Percentiles rank a stretch among this genome's conserved stretches.
These are phyloP conservation scores for Parauchenoglanis punctatus DNA, from an alignment of 2,797 vertebrate species.

Conservation along the genomic window DNA sequence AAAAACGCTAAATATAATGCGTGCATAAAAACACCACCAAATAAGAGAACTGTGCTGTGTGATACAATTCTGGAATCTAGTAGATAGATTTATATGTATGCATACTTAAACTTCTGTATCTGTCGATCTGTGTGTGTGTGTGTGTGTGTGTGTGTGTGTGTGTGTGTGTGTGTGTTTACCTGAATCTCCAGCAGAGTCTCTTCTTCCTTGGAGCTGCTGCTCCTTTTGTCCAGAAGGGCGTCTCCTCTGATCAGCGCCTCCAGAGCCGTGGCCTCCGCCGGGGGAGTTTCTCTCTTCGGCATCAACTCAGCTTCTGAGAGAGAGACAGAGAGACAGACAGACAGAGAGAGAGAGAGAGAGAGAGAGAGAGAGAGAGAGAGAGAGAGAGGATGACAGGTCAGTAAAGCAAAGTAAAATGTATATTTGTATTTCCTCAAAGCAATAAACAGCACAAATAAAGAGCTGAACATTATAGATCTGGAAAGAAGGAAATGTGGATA, in stretches of 20 bases:
- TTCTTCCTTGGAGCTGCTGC: constrained; percentile 86
- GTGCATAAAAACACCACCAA: neutral
- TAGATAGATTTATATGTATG: neutral
- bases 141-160: neutral
- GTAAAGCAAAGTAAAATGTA: neutral
- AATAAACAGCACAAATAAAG: neutral
- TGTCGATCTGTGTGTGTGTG: neutral
- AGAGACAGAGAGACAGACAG: neutral
- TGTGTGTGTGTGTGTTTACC: constrained; percentile 68
- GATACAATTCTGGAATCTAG: too few species aligned
- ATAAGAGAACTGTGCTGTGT: neutral
- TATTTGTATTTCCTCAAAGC: neutral
- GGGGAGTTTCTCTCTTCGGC: constrained; percentile 85
- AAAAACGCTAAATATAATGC: neutral
- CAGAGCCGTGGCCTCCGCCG: constrained; percentile 90
- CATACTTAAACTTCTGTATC: neutral
- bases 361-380: neutral
- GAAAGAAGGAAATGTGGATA: neutral
- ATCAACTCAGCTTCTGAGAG: constrained; percentile 89
- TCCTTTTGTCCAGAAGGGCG: constrained; percentile 86
- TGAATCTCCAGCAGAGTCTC: constrained; percentile 93
- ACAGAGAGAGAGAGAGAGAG: neutral
- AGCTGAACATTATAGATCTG: neutral
- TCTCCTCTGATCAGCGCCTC: constrained; percentile 92
- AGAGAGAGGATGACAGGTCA: neutral